Percentiles rank a stretch among this genome's conserved stretches.
Conservation (phyloP, 2,888 invertebrate genomes). For the Platypus cylindrus region DNA sequence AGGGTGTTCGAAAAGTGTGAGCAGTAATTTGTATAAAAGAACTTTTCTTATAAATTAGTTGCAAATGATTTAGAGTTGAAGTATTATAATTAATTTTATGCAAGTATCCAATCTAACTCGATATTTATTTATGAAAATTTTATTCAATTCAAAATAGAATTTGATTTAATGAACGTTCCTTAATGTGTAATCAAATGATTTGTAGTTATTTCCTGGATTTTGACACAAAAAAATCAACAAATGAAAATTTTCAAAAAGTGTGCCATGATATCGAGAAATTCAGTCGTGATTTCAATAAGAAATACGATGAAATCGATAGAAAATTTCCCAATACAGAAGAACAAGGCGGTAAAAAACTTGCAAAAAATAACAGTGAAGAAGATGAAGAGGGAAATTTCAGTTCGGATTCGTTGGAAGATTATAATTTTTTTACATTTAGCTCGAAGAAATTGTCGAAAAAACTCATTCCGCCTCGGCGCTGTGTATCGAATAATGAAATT, state of each 20-base stretch:
- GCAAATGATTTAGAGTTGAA: too few relatives aligned
- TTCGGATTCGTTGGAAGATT: slow-evolving; percentile 67
- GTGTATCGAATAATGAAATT: slow-evolving; percentile 69
- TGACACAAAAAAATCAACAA: slow-evolving; percentile 36
- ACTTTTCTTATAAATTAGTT: too few relatives aligned
- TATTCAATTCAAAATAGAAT: too few relatives aligned
- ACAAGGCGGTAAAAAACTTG: slow-evolving; percentile 9
- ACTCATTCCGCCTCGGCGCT: slow-evolving; percentile 48
- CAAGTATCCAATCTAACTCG: neutral
- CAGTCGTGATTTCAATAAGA: slow-evolving; percentile 28
- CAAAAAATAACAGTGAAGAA: slow-evolving; percentile 14
- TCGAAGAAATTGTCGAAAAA: slow-evolving; percentile 33
- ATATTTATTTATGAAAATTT: too few relatives aligned
- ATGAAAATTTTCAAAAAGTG: slow-evolving; percentile 30
- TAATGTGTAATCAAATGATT: too few relatives aligned
- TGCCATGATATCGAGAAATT: slow-evolving; percentile 35
- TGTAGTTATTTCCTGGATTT: slow-evolving; percentile 54
- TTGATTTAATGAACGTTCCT: too few relatives aligned
- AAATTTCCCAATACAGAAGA: slow-evolving; percentile 18
- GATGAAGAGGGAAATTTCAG: slow-evolving; percentile 60
- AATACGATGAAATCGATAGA: slow-evolving; percentile 29
- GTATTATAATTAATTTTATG: too few relatives aligned
- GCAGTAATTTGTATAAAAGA: too few relatives aligned
- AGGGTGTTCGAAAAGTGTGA: too few relatives aligned
- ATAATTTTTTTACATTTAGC: slow-evolving; percentile 36